These are phyloP conservation scores for Cephalopachus bancanus DNA, from an alignment of 2,797 vertebrate genomes.

Conservation along the genomic window DNA sequence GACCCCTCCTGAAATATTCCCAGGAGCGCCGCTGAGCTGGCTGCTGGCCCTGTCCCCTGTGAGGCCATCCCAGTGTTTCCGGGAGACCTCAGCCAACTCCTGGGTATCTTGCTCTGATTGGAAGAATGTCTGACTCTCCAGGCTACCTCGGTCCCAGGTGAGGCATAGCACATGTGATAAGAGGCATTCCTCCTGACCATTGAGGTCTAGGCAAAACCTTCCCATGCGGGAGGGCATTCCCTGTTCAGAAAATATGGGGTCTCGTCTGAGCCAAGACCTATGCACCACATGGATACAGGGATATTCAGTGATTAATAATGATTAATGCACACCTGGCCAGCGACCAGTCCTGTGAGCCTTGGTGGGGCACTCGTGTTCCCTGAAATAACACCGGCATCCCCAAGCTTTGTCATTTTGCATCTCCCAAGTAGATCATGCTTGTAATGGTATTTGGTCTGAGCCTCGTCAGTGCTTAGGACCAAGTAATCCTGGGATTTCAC, in stretches of 20 bases:
- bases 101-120: neutral
- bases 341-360: neutral
- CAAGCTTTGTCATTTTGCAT: neutral
- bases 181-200: neutral
- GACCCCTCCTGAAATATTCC: neutral
- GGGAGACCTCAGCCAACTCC: neutral
- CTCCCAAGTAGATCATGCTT: too few relatives aligned
- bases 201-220: neutral
- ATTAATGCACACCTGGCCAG: neutral
- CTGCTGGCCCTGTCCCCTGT: neutral
- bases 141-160: neutral
- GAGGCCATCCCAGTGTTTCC: neutral
- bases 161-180: neutral
- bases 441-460: too few relatives aligned
- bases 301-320: neutral
- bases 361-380: neutral
- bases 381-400: neutral
- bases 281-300: neutral
- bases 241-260: constrained; percentile 33
- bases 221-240: neutral
- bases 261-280: neutral
- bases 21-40: fast-evolving
- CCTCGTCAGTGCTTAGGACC: neutral
- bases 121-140: neutral
- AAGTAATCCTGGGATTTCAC: neutral